Conservation (phyloP, 2,113 vertebrate genomes). For the Todiramphus saurophagus region DNA sequence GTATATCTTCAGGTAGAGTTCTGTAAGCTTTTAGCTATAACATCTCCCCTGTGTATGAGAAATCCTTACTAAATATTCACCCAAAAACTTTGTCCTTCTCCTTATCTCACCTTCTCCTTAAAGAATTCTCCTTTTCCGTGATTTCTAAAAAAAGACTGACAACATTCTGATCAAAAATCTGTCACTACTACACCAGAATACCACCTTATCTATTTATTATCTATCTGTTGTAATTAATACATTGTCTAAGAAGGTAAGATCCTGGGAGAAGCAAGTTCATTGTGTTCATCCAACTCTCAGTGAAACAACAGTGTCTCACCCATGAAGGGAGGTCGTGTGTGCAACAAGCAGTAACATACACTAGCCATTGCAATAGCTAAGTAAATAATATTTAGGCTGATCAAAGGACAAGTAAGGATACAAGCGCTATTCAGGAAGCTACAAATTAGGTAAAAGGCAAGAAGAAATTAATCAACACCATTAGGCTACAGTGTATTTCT, state of each 20-base stretch:
- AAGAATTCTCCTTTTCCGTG: not conserved
- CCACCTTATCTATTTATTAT: not conserved
- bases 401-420: not conserved
- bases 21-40: not conserved
- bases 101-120: not conserved
- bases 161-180: not conserved
- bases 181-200: not conserved
- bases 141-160: not conserved
- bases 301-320: not conserved
- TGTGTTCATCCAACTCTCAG: not conserved
- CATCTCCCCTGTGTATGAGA: accelerated
- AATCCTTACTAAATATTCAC: not conserved
- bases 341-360: not conserved
- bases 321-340: accelerated
- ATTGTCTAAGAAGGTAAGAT: not conserved
- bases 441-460: not conserved
- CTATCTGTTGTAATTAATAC: not conserved
- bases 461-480: not conserved
- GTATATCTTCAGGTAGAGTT: not conserved
- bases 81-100: not conserved
- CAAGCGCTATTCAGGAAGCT: not conserved
- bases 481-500: not conserved
- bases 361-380: not conserved
- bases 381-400: not conserved
- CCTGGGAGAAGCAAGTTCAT: not conserved